A percentile compares a stretch with the other conserved stretches of the same genome.
phyloP scores from a whole-genome alignment of 2,113 vertebrate genomes.

The Pantherophis guttatus region DNA sequence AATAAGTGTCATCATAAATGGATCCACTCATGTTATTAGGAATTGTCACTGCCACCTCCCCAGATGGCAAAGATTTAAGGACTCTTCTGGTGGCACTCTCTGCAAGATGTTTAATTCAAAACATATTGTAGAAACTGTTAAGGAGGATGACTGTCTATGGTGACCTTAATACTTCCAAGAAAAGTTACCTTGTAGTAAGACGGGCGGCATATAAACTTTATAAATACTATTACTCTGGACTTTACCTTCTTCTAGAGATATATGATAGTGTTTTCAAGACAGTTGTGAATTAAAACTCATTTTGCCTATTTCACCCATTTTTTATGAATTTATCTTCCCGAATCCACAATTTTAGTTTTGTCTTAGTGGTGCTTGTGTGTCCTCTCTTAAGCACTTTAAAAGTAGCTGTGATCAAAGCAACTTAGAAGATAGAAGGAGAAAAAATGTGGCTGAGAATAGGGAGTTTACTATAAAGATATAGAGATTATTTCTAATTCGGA shows the following conservation, averaged over 20 bases:
- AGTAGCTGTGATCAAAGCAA: background rate
- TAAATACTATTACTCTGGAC: background rate
- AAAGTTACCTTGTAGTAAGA: too few species aligned
- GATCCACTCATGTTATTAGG: background rate
- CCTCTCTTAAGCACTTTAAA: background rate
- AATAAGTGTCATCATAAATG: background rate
- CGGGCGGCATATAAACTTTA: background rate
- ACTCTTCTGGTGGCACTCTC: background rate
- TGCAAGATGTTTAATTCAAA: background rate
- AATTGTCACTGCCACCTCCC: background rate
- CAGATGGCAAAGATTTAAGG: background rate
- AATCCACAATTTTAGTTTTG: background rate
- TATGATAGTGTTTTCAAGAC: background rate
- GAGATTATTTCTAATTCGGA: background rate
- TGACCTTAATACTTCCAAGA: background rate
- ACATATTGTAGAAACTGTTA: background rate
- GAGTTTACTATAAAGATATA: background rate
- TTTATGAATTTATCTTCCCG: background rate
- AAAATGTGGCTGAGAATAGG: background rate
- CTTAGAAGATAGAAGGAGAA: background rate
- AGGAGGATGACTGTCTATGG: background rate
- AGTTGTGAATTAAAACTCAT: background rate
- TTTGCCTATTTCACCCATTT: background rate
- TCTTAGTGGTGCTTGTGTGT: background rate
- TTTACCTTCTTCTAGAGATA: background rate